Base-by-base conservation (phyloP, 1,140 invertebrate species). In the Chelonus insularis region DNA sequence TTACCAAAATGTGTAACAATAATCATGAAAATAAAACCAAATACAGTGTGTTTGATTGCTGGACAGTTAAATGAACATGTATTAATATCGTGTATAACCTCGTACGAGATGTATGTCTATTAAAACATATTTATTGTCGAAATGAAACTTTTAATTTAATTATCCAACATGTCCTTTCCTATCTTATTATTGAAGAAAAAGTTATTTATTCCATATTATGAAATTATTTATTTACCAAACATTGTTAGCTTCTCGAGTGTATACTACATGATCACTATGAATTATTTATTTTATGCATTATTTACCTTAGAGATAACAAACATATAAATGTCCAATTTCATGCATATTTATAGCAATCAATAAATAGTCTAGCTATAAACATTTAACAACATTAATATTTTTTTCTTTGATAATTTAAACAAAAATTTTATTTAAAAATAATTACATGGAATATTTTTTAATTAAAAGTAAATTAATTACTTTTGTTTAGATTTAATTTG, bases 41-140 rank as follows among this genome's bases (percentile, higher is more conserved):
- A 61, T 51, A 65, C 48, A 58, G 77, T 68, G 78, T 79, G 76
- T 81, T 82, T 82, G 77, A 82, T 82, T 82, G 80, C 80, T 82
- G 80, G 80, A 80, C 80, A 81, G 79, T 82, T 82, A 78, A 82
- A 82, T 80, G 73, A 79, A 78, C 74, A 81, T 82, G 80, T 81
- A 81, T 80, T 80, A 80, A 79, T 80, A 81, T 78, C 73, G 75
- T 80, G 76, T 81, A n/a, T n/a, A 81, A 80, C 73, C 76, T 80
- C 75, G 75, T 82, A 80, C 73, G 76, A 80, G 72, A 80, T 82
- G 79, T 82, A 80, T 80, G 78, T 81, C 77, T 80, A 82, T 80
- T 80, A 82, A 82, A 81, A 72, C 77, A 76, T 79, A 79, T 78
- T 78, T 79, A 79, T 78, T 78, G 77, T 78, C 76, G 70, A 72